Evolutionary conservation across 2,113 vertebrate genomes (phyloP).

Genomic region (Rhegmatorhina hoffmannsi): DNA sequence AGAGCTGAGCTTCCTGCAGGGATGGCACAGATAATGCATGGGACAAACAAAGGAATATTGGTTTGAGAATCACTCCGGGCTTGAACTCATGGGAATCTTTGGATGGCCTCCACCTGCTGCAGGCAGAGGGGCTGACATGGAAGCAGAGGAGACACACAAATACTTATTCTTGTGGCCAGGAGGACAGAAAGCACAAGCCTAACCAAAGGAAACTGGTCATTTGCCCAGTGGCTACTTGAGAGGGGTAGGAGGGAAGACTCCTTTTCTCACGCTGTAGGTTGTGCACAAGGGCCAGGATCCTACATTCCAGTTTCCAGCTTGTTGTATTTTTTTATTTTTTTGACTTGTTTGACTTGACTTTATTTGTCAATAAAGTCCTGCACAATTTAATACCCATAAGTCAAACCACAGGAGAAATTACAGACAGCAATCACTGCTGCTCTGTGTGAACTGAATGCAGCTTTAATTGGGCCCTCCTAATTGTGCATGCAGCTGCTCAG

Average conservation of each 20-base stretch:
- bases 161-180: not conserved
- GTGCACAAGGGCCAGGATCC: not conserved
- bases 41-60: not conserved
- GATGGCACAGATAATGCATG: not conserved
- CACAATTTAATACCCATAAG: not conserved
- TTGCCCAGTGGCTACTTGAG: not conserved
- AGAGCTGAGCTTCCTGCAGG: not conserved
- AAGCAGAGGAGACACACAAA: not conserved
- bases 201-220: not conserved
- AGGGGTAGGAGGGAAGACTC: not conserved
- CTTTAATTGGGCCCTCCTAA: slow-evolving; percentile 42
- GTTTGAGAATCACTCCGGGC: not conserved
- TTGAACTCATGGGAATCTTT: not conserved
- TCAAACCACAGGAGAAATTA: slow-evolving; percentile 41
- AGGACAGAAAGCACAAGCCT: not conserved
- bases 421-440: not conserved
- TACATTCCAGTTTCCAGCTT: not conserved
- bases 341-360: not conserved
- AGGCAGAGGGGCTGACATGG: not conserved
- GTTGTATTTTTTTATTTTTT: not conserved
- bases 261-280: not conserved
- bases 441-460: not conserved
- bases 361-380: slow-evolving; percentile 26
- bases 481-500: slow-evolving; percentile 22
- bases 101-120: not conserved